Evolutionary conservation across 2,113 vertebrate species (phyloP).

Genomic region (Pedetes capensis): DNA sequence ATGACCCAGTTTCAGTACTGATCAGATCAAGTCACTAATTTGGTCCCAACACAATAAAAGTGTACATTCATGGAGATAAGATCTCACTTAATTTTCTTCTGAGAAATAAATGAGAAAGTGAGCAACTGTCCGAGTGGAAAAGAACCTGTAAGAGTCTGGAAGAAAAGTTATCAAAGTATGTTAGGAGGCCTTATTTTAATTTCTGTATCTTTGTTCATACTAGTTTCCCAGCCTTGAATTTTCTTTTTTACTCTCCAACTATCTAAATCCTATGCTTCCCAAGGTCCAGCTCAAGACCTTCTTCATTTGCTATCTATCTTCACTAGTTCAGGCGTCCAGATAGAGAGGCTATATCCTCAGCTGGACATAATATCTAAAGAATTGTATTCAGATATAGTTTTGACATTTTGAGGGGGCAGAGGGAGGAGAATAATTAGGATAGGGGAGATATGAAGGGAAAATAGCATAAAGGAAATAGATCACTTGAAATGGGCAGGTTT

Average conservation of each 20-base stretch:
- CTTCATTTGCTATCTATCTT: slow-evolving; percentile 22
- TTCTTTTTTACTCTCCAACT: slow-evolving; percentile 19
- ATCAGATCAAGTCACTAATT: slow-evolving; percentile 32
- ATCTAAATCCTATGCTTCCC: background rate
- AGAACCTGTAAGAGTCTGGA: background rate
- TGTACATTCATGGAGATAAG: slow-evolving; percentile 47
- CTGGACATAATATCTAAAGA: slow-evolving; percentile 13
- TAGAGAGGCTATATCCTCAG: background rate
- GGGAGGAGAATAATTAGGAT: slow-evolving; percentile 20
- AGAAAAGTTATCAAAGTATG: background rate
- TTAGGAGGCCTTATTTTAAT: slow-evolving; percentile 25
- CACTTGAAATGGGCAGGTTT: slow-evolving; percentile 51
- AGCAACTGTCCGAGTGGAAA: slow-evolving; percentile 37
- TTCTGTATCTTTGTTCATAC: slow-evolving; percentile 35
- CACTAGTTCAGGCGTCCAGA: background rate
- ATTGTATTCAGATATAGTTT: slow-evolving; percentile 24
- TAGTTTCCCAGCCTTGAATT: background rate
- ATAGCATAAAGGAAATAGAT: background rate
- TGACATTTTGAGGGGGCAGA: background rate
- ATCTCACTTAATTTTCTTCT: slow-evolving; percentile 60
- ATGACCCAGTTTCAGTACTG: slow-evolving; percentile 37
- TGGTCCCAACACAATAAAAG: slow-evolving; percentile 21
- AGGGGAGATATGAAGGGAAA: background rate
- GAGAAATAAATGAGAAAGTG: slow-evolving; percentile 29
- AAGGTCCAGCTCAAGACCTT: slow-evolving; percentile 6